A percentile compares a stretch with the other conserved stretches of the same genome.
phyloP scores from a whole-genome alignment of 2,888 invertebrate genomes.

The Phyto melanocephala region DNA sequence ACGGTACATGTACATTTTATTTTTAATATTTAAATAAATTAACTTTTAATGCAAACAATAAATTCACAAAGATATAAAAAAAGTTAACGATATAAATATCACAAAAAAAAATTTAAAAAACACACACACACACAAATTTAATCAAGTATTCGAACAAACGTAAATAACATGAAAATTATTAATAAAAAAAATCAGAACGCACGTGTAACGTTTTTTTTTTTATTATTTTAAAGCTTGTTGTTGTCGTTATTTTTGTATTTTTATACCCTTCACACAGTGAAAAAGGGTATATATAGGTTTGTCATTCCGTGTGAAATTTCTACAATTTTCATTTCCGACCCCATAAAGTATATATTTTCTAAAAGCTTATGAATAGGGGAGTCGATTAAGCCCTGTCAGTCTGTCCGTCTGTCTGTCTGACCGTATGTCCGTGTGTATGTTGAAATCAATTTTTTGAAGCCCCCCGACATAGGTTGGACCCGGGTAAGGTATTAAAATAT shows the following conservation, averaged over 20 bases:
- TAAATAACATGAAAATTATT: conserved; percentile 64
- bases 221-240: conserved; percentile 4
- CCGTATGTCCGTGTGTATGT: too few relatives aligned
- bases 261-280: too few relatives aligned
- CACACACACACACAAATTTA: conserved; percentile 46
- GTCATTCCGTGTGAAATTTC: too few relatives aligned
- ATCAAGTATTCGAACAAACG: conserved; percentile 67
- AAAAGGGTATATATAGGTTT: too few relatives aligned
- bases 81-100: conserved; percentile 71
- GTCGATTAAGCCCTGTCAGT: too few relatives aligned
- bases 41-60: conserved; percentile 73
- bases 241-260: conserved; percentile 8
- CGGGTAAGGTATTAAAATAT: too few relatives aligned
- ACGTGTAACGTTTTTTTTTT: conserved; percentile 67
- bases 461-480: too few relatives aligned
- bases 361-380: too few relatives aligned
- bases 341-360: too few relatives aligned
- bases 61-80: conserved; percentile 71
- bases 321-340: too few relatives aligned
- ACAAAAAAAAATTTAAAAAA: conserved; percentile 56
- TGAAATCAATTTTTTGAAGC: too few relatives aligned
- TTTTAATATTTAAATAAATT: conserved; percentile 68
- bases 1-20: conserved; percentile 33
- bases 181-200: conserved; percentile 70
- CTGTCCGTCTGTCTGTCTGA: too few relatives aligned